Percentiles rank a stretch among this genome's conserved stretches.
These are phyloP conservation scores for Punctoribates punctum DNA, from an alignment of 2,888 invertebrate species.

Conservation along the genomic window DNA sequence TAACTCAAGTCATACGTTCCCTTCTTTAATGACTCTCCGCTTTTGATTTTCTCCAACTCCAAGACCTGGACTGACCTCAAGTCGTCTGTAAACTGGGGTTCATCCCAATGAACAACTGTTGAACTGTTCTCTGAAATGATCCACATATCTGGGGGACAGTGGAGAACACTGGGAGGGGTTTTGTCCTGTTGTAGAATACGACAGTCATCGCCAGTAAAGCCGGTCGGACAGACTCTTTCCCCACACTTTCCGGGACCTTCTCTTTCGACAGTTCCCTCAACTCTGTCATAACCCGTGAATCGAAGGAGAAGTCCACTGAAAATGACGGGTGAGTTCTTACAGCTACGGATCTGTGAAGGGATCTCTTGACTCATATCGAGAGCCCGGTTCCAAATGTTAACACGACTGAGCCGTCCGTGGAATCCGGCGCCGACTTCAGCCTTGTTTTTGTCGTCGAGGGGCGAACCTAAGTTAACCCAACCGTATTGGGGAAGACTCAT, in stretches of 20 bases:
- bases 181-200: slow-evolving; percentile 79
- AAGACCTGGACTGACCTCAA: slow-evolving; percentile 46
- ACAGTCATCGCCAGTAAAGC: slow-evolving; percentile 79
- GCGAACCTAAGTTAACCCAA: slow-evolving; percentile 88
- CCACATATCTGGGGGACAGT: slow-evolving; percentile 91
- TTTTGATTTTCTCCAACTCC: slow-evolving; percentile 45
- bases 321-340: slow-evolving; percentile 83
- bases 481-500: slow-evolving; percentile 62
- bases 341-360: slow-evolving; percentile 88
- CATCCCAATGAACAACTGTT: slow-evolving; percentile 84
- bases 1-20: slow-evolving; percentile 65
- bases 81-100: slow-evolving; percentile 84
- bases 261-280: slow-evolving; percentile 81
- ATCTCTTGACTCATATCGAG: slow-evolving; percentile 86
- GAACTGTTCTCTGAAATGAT: slow-evolving; percentile 88
- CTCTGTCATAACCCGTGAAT: slow-evolving; percentile 90
- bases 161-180: slow-evolving; percentile 75
- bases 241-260: slow-evolving; percentile 88
- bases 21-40: slow-evolving; percentile 48
- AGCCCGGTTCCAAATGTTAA: slow-evolving; percentile 88
- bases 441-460: slow-evolving; percentile 67
- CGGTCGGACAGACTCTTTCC: slow-evolving; percentile 79
- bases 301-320: slow-evolving; percentile 79
- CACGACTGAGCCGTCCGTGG: slow-evolving; percentile 89
- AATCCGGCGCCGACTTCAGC: slow-evolving; percentile 85